A percentile compares a stretch with the other conserved stretches of the same genome.
phyloP scores from a whole-genome alignment of 2,113 vertebrate species.

The Cisticola juncidis region DNA sequence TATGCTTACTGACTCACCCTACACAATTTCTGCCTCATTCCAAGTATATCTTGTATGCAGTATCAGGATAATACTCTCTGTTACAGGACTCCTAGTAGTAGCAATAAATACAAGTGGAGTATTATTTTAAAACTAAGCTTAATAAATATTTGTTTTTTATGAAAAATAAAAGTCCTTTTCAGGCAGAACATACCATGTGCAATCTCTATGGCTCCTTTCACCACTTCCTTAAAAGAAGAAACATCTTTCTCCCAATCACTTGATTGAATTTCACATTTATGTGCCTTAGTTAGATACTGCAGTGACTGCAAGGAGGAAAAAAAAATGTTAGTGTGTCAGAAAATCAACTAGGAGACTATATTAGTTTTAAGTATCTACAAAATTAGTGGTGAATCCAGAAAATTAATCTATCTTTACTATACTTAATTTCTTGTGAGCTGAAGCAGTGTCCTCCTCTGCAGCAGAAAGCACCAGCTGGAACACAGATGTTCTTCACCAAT shows the following conservation, averaged over 20 bases:
- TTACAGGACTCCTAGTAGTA: background rate
- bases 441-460: background rate
- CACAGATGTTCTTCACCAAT: slow-evolving; percentile 59
- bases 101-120: background rate
- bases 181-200: slow-evolving; percentile 79
- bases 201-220: slow-evolving; percentile 80
- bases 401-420: background rate
- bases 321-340: background rate
- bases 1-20: background rate
- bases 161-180: background rate
- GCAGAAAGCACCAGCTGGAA: slow-evolving; percentile 34
- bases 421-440: background rate
- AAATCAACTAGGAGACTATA: background rate
- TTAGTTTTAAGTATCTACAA: background rate
- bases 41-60: background rate
- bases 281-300: slow-evolving; percentile 89
- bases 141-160: background rate
- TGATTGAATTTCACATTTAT: slow-evolving; percentile 88
- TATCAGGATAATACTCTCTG: background rate
- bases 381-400: background rate
- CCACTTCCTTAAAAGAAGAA: slow-evolving; percentile 83
- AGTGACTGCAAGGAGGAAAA: slow-evolving; percentile 77
- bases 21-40: background rate
- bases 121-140: background rate
- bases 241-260: slow-evolving; percentile 88